Evolutionary conservation across 1,140 invertebrate genomes (phyloP).

Genomic region (Limonius californicus): DNA sequence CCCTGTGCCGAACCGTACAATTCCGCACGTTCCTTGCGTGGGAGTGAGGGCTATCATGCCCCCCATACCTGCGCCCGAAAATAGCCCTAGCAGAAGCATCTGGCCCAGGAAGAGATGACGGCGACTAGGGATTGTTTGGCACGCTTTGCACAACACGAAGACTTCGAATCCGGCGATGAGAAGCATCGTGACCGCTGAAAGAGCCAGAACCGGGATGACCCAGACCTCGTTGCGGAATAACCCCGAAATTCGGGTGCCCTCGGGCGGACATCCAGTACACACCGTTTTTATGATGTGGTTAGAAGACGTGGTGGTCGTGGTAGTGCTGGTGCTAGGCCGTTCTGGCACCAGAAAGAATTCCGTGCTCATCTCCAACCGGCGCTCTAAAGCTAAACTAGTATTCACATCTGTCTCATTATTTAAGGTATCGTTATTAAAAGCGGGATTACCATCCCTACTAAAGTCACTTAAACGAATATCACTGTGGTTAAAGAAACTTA

Average conservation of each 20-base stretch:
- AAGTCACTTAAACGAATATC: not conserved
- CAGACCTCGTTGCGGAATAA: slow-evolving; percentile 70
- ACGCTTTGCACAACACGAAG: slow-evolving; percentile 85
- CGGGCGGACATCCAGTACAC: slow-evolving; percentile 29
- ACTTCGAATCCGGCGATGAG: slow-evolving; percentile 81
- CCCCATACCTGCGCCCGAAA: slow-evolving; percentile 75
- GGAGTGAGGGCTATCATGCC: slow-evolving; percentile 77
- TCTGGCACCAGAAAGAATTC: slow-evolving; percentile 70
- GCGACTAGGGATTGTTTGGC: slow-evolving; percentile 75
- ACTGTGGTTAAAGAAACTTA: not conserved
- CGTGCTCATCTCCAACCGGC: slow-evolving; percentile 68
- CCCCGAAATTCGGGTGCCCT: slow-evolving; percentile 36
- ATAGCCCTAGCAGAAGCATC: slow-evolving; percentile 81
- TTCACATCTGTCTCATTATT: not conserved
- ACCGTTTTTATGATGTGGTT: slow-evolving; percentile 34
- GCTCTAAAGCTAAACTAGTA: slow-evolving; percentile 32
- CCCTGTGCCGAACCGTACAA: slow-evolving; percentile 80
- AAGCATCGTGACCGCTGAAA: slow-evolving; percentile 74
- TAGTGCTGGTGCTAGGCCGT: slow-evolving; percentile 40
- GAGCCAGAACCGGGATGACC: slow-evolving; percentile 79
- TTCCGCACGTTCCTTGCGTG: slow-evolving; percentile 74
- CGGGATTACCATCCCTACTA: no score
- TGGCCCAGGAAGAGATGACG: slow-evolving; percentile 89
- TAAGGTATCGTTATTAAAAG: not conserved
- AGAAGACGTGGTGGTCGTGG: slow-evolving; percentile 37